Evolutionary conservation across 2,113 vertebrate species (phyloP), one percentile per base, ranked within the genome.

Genomic region (Dromaius novaehollandiae): DNA sequence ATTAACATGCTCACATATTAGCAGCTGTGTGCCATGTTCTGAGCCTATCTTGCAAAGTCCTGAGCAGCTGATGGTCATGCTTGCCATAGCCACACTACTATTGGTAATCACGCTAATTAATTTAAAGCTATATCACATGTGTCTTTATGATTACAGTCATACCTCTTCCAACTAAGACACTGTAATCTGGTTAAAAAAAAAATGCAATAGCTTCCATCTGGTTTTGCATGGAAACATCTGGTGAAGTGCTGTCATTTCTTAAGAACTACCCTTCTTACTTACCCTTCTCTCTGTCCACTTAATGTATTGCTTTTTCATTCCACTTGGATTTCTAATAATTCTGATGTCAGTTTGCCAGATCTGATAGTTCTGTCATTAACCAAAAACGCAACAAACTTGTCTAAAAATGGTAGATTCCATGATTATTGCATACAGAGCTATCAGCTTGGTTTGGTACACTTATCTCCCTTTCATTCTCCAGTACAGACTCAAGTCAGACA

Each of bases 141-240:
- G 12, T 70, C 48, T 83, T 86, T 93, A 58, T 63, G 48, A 86
- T 61, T 83, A 25, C 13, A 89, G 75, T 56, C 42, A 61, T 69
- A 28, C 8, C 8, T 89, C 28, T 89, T 75, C 75, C 53, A 95
- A 79, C 17, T 61, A 73, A 34, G 22, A 65, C 8, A 76, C 40
- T 48, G 11, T 40, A 84, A 84, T 76, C 66, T 86, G 53, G 20
- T 86, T 44, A 71, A 58, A 88, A 58, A 77, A 24, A 4, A 75
- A 87, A 61, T 19, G 4, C 13, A 83, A 38, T 34, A 71, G 6
- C n/a, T 93, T 93, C 77, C 56, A 75, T 95, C 64, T 91, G 55
- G 2, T 83, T 94, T 95, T 75, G 20, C 64, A 75, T 0, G 2
- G 53, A 91, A 96, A 61, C 60, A 51, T 84, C 77, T 86, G 74